Evolutionary conservation across 2,113 vertebrate species (phyloP), one percentile per base, ranked within the genome.

Genomic region (Gnathonemus echidnorhynchus): DNA sequence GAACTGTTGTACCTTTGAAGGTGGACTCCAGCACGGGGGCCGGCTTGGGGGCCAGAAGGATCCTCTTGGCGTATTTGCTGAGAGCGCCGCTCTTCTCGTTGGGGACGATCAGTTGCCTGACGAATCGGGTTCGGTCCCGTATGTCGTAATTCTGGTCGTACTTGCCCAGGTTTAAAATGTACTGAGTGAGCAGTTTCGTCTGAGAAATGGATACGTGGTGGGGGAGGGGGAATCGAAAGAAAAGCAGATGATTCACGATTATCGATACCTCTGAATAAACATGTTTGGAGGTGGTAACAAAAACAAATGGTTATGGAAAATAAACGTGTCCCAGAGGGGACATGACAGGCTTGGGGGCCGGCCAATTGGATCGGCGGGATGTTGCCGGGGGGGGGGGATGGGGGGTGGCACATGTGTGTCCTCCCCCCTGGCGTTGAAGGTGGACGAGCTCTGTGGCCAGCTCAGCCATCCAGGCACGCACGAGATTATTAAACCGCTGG

Each of bases 131-230:
- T 92, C 98, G 97, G 96, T 99, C 98, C 95, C 98, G 95, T 95
- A 99, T 99, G 95, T 99, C 98, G 87, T 99, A 99, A 97, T 96
- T 99, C 95, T 97, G 98, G 97, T 99, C 98, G 92, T 99, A 99
- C 93, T 98, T 99, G 94, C 97, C 96, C 90, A 99, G 97, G 95
- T 99, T 99, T 94, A 99, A 97, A 95, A 99, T 97, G 90, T 99
- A 99, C 97, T 99, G 98, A 93, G 98, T 99, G 96, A 99, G 96
- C 95, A 99, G 96, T 96, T 99, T 99, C 92, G 98, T 99, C 98
- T 99, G 95, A 93, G 95, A 2, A 31, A 74, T 11, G 27, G 66
- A 11, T 0, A 13, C 2, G 35, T 19, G 70, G 62, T 90, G 95
- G 94, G 19, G 46, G n/a, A 17, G 84, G 15, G 2, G 27, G 17